Evolutionary conservation across 2,888 invertebrate species (phyloP).

Genomic region (Eupithecia pulchellata): DNA sequence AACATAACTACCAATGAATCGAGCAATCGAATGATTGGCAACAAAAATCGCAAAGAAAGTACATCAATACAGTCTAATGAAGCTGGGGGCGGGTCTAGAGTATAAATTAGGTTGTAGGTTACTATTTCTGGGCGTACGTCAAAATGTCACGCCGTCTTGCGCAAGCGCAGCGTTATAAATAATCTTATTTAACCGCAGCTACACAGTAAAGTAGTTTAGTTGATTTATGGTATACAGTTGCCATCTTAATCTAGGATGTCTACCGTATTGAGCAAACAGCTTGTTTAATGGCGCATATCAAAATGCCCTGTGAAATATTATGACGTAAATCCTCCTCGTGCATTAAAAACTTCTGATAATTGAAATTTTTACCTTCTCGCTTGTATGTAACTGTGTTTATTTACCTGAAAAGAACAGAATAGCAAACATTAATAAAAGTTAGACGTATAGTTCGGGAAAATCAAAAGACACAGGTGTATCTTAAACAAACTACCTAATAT

Average conservation of each 20-base stretch:
- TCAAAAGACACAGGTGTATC: background rate
- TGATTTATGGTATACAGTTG: constrained; percentile 20
- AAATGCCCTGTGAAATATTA: background rate
- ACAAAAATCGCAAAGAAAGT: background rate
- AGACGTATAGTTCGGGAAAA: background rate
- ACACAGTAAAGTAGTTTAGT: constrained; percentile 38
- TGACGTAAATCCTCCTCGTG: background rate
- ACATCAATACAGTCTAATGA: constrained; percentile 17
- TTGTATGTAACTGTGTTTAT: constrained; percentile 8
- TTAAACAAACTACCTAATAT: background rate
- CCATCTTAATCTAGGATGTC: constrained; percentile 10
- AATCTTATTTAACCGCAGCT: constrained; percentile 47
- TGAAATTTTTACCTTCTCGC: constrained; percentile 12
- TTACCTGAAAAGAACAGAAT: constrained; percentile 41
- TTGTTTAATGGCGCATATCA: background rate
- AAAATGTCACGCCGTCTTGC: constrained; percentile 79
- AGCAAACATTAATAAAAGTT: constrained; percentile 8
- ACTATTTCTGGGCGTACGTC: constrained; percentile 78
- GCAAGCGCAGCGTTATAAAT: constrained; percentile 69
- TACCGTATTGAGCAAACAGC: background rate
- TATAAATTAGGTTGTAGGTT: constrained; percentile 60
- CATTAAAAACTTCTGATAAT: background rate
- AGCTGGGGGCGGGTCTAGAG: constrained; percentile 31
- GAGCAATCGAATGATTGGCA: background rate
- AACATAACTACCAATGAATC: background rate